Conservation (phyloP, 2,888 invertebrate genomes). For the Leptinotarsa tumamoca region DNA sequence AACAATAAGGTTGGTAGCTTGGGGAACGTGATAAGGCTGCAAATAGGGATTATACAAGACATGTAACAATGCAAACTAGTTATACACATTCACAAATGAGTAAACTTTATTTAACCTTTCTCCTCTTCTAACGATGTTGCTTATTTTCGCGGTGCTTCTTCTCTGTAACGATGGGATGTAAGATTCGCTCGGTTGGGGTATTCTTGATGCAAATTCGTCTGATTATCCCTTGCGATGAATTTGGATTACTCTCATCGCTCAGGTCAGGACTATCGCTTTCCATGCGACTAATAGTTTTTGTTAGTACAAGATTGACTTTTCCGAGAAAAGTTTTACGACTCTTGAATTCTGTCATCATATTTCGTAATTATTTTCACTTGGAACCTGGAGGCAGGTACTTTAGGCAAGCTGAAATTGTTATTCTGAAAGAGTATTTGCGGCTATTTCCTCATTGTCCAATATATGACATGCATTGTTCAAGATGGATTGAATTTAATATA, state of each 20-base stretch:
- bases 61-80: conserved; percentile 57
- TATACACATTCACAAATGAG: conserved; percentile 62
- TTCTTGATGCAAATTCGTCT: conserved; percentile 63
- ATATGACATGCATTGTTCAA: no score
- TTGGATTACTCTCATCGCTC: conserved; percentile 47
- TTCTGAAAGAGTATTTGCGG: no score
- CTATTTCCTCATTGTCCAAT: no score
- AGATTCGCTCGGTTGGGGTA: conserved; percentile 60
- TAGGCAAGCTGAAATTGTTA: no score
- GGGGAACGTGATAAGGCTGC: conserved; percentile 50
- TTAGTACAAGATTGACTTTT: no score
- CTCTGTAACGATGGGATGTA: conserved; percentile 41
- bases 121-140: conserved; percentile 52
- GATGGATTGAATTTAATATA: no score
- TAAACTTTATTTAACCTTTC: conserved; percentile 63
- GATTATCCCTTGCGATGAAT: conserved; percentile 47
- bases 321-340: no score
- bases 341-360: no score
- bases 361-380: no score
- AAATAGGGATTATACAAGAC: conserved; percentile 52
- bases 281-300: no score
- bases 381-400: no score
- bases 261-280: conserved; percentile 39
- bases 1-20: conserved; percentile 46
- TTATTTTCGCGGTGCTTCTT: conserved; percentile 56